A percentile compares a stretch with the other conserved stretches of the same genome.
phyloP scores from a whole-genome alignment of 2,888 invertebrate genomes.

The Xestia ashworthii region DNA sequence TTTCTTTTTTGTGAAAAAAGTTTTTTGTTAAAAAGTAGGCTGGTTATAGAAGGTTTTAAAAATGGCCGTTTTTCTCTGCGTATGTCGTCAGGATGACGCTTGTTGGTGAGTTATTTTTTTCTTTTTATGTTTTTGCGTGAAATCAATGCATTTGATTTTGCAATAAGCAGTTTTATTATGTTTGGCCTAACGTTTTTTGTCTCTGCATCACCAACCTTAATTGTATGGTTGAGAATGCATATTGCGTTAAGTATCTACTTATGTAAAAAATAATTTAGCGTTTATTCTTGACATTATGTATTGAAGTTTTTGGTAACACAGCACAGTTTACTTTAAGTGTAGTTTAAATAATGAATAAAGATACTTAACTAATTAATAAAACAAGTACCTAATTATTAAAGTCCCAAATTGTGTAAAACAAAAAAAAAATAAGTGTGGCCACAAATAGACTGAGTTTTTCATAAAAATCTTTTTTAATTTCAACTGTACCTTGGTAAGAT shows the following conservation, averaged over 20 bases:
- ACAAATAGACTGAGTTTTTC: too few relatives aligned
- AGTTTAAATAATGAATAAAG: neutral
- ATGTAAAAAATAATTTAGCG: too few relatives aligned
- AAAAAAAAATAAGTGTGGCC: too few relatives aligned
- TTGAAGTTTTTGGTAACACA: neutral
- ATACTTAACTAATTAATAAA: neutral
- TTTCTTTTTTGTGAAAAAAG: constrained; percentile 11
- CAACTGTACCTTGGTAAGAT: neutral
- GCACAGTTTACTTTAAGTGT: fast-evolving
- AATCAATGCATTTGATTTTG: too few relatives aligned
- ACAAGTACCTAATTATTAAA: too few relatives aligned
- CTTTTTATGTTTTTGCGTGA: constrained; percentile 23
- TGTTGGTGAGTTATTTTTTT: constrained; percentile 81
- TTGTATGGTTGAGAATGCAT: neutral
- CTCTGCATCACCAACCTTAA: neutral
- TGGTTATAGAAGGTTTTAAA: constrained; percentile 60
- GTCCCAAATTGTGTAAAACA: too few relatives aligned
- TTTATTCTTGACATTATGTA: neutral
- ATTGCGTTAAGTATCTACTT: neutral
- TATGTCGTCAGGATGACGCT: constrained; percentile 71
- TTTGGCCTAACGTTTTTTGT: neutral
- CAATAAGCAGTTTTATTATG: neutral
- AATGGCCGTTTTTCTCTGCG: constrained; percentile 76
- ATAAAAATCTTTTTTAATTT: neutral
- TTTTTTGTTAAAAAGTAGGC: neutral